A percentile compares a stretch with the other conserved stretches of the same genome.
Evolutionary conservation across 2,113 vertebrate species (phyloP).

Genomic region (Megaceryle maxima): DNA sequence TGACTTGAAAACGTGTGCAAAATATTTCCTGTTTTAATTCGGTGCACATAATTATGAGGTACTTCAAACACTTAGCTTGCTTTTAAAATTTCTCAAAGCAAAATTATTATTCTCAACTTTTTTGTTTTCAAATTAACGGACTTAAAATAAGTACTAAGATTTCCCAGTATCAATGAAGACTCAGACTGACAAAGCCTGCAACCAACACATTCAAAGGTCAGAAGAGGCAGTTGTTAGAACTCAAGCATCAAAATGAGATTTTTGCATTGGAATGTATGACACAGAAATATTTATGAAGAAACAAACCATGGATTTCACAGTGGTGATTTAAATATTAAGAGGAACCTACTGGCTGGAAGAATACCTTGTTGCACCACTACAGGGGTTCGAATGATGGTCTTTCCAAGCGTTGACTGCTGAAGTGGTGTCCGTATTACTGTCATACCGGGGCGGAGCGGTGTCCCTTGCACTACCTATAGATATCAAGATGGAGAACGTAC

Average conservation of each 20-base stretch:
- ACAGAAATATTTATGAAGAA: not conserved
- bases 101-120: not conserved
- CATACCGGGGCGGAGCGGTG: conserved; percentile 91
- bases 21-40: not conserved
- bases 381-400: conserved; percentile 90
- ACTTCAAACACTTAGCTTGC: not conserved
- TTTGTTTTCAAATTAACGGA: not conserved
- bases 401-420: conserved; percentile 86
- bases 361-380: conserved; percentile 94
- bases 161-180: not conserved
- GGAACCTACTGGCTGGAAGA: conserved; percentile 66
- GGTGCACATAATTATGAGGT: not conserved
- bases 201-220: not conserved
- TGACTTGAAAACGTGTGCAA: not conserved
- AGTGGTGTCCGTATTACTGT: conserved; percentile 90
- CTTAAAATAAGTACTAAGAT: not conserved
- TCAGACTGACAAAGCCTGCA: not conserved
- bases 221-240: not conserved
- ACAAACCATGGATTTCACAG: conserved; percentile 26
- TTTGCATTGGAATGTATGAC: not conserved
- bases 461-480: conserved; percentile 84
- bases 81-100: not conserved
- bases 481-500: not conserved
- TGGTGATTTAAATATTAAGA: conserved; percentile 30
- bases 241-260: not conserved